Evolutionary conservation across 2,888 invertebrate species (phyloP).

Genomic region (Strigamia maritima): DNA sequence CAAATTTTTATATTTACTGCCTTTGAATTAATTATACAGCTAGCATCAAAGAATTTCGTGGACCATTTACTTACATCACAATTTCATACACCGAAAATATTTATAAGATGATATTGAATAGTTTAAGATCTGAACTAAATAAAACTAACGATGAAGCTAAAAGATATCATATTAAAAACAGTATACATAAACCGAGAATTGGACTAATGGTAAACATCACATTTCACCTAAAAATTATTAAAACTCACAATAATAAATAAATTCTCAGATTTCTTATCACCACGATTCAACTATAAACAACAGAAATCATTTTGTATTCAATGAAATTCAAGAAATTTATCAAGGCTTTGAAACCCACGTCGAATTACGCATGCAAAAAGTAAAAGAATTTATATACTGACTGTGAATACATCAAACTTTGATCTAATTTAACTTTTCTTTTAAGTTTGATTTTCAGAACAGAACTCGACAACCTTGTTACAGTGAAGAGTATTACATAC

Average conservation of each 20-base stretch:
- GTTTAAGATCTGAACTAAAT: not conserved
- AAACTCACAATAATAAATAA: not conserved
- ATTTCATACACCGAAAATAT: not conserved
- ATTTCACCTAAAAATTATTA: not conserved
- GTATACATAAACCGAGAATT: too few relatives aligned
- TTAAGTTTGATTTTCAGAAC: not conserved
- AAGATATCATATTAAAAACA: too few relatives aligned
- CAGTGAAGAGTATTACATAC: not conserved
- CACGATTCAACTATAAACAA: not conserved
- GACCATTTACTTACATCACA: not conserved
- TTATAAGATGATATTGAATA: not conserved
- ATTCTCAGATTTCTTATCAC: not conserved
- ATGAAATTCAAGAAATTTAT: not conserved
- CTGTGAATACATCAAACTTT: not conserved
- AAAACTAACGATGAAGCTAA: not conserved
- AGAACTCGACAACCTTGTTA: not conserved
- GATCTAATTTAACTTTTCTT: not conserved
- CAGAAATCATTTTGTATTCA: not conserved
- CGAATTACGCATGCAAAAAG: not conserved
- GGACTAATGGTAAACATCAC: too few relatives aligned
- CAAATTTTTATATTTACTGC: too few relatives aligned
- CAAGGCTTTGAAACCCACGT: not conserved
- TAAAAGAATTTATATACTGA: not conserved
- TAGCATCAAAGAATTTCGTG: not conserved
- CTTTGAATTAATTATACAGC: too few relatives aligned